Evolutionary conservation across 2,113 vertebrate species (phyloP), one percentile per base, ranked within the genome.

Genomic region (Australoheros scitulus): DNA sequence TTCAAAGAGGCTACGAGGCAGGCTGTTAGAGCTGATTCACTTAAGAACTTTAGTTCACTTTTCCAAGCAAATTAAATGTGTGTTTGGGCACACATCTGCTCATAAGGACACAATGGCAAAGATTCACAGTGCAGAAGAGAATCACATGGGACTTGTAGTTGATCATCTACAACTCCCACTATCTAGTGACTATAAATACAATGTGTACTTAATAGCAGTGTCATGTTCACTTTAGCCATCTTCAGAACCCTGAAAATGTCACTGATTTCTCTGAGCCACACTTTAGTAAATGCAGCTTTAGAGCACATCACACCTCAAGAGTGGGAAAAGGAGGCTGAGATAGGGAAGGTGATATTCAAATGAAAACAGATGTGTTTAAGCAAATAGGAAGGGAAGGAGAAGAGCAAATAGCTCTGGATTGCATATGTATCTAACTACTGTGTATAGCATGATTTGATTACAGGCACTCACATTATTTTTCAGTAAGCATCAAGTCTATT

Each of bases 1-100:
- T 36, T 72, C 22, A 79, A 13, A 65, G 26, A 64, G 34, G 50
- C 24, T 18, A 17, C 2, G 47, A 22, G 43, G n/a, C 11, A 86
- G 50, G 57, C 68, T n/a, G 22, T 63, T 26, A 24, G 22, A 65
- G 64, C 52, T 10, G 17, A 76, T 75, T 81, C 81, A 20, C 78
- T 59, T 65, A 57, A 70, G 26, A 41, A 47, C 63, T 81, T 78
- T 63, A 78, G 74, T 77, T 32, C 32, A 74, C 17, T 34, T 47
- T 22, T 38, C 26, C 6, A 5, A 58, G 3, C 11, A 81, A 9
- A 26, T 22, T 61, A 43, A 58, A 32, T 76, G 15, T 64, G 14
- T 18, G 1, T 47, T 13, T 38, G 47, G 47, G 34, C 17, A 10
- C 8, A 11, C 2, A 22, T 15, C 6, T 75, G 59, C 72, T 83